A percentile compares a stretch with the other conserved stretches of the same genome.
Evolutionary conservation across 2,113 vertebrate species (phyloP).

Genomic region (Onychostruthus taczanowskii): DNA sequence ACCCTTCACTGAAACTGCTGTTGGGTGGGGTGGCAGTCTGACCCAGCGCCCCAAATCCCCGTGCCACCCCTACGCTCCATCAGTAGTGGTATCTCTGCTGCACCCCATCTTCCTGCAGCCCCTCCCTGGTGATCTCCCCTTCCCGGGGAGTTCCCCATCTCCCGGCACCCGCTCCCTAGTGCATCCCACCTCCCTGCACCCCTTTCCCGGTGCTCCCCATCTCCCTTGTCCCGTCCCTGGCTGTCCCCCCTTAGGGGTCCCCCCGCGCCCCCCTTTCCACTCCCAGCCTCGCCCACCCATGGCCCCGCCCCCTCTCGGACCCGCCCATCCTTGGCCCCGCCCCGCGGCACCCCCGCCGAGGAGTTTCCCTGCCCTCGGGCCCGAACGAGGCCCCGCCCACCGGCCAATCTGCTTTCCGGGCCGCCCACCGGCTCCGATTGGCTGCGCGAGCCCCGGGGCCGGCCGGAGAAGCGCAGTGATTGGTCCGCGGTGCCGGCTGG

Average conservation of each 20-base stretch:
- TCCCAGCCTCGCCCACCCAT: accelerated
- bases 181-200: background rate
- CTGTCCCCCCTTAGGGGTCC: background rate
- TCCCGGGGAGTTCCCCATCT: too few species aligned
- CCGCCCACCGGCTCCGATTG: background rate
- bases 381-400: background rate
- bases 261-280: background rate
- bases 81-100: background rate
- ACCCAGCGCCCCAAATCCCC: background rate
- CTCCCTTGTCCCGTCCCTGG: too few species aligned
- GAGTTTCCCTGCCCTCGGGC: background rate
- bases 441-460: background rate
- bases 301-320: background rate
- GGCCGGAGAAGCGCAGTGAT: background rate
- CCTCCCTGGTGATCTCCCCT: background rate
- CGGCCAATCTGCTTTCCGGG: background rate
- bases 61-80: accelerated
- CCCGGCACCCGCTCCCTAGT: accelerated
- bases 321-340: background rate
- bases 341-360: background rate
- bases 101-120: background rate
- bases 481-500: background rate
- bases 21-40: background rate
- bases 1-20: background rate
- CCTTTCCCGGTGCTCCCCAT: background rate